Evolutionary conservation across 2,888 invertebrate genomes (phyloP).

Genomic region (Nymphalis polychloros): DNA sequence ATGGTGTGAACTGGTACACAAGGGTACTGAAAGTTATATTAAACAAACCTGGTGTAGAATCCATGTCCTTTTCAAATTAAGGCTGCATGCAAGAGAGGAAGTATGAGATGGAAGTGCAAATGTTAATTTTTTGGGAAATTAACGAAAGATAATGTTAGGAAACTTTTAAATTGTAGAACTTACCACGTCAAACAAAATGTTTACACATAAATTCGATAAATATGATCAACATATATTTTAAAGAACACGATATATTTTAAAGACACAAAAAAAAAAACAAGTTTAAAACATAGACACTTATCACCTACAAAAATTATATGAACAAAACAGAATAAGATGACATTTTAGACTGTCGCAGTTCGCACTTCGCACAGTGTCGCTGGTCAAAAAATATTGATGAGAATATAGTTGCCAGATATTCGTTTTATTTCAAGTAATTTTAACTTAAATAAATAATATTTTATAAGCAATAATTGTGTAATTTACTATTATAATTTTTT

Average conservation of each 20-base stretch:
- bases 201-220: neutral
- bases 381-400: neutral
- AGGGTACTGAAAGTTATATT: conserved; percentile 2
- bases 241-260: neutral
- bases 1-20: conserved; percentile 2
- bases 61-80: conserved; percentile 72
- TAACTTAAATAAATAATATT: no score
- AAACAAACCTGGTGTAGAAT: conserved; percentile 77
- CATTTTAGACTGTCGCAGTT: neutral
- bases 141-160: conserved; percentile 7
- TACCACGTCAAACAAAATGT: conserved; percentile 18
- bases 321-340: neutral
- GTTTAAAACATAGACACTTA: neutral
- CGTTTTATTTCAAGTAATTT: no score
- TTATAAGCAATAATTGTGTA: no score
- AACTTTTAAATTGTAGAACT: conserved; percentile 6
- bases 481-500: no score
- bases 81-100: conserved; percentile 80
- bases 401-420: no score
- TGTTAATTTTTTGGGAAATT: conserved; percentile 14
- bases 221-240: neutral
- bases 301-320: neutral
- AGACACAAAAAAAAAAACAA: neutral
- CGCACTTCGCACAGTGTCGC: neutral
- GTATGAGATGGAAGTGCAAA: conserved; percentile 62